Evolutionary conservation across 2,113 vertebrate species (phyloP).

Genomic region (Rhea americana): DNA sequence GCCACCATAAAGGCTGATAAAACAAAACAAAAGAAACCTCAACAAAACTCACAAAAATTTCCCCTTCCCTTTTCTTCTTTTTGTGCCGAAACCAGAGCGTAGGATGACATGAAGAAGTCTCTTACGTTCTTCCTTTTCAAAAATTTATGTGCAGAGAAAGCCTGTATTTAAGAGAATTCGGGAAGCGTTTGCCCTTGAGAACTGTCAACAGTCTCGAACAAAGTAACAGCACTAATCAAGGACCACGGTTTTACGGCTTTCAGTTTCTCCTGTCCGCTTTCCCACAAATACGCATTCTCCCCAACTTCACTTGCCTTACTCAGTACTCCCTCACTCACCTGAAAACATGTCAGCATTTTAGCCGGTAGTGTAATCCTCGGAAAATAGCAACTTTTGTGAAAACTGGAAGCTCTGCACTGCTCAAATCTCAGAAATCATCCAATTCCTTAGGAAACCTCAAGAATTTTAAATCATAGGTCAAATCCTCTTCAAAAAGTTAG

Average conservation of each 20-base stretch:
- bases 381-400: background rate
- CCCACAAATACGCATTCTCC: background rate
- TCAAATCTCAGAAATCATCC: background rate
- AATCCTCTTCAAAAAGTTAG: background rate
- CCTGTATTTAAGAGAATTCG: background rate
- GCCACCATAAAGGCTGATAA: background rate
- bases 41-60: background rate
- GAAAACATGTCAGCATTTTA: background rate
- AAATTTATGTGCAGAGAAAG: background rate
- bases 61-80: background rate
- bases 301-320: background rate
- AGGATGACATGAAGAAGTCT: rapidly evolving
- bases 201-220: background rate
- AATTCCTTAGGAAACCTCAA: background rate
- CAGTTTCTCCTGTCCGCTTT: background rate
- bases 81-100: background rate
- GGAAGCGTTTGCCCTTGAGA: background rate
- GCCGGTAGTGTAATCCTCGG: background rate
- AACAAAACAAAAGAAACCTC: background rate
- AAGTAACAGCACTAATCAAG: background rate
- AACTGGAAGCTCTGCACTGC: background rate
- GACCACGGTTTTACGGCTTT: background rate
- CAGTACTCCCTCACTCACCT: background rate
- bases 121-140: background rate
- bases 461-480: background rate